These are phyloP conservation scores for Alaudala cheleensis DNA, from an alignment of 2,113 vertebrate species.

Conservation along the genomic window DNA sequence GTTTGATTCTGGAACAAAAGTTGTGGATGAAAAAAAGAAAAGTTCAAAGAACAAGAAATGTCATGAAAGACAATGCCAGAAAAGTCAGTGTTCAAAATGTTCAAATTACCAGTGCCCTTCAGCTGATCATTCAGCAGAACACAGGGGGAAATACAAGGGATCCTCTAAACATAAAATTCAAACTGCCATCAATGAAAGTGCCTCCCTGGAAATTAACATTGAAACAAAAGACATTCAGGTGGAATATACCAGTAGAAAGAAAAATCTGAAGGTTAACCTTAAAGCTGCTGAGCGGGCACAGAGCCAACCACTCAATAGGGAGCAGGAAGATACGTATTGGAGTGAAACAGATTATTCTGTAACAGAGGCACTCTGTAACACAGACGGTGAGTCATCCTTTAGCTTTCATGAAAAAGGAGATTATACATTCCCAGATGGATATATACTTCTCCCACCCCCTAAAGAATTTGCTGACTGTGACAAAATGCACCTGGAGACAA, in stretches of 20 bases:
- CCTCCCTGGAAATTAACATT: slow-evolving; percentile 65
- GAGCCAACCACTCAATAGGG: background rate
- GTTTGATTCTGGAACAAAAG: slow-evolving; percentile 43
- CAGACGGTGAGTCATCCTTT: slow-evolving; percentile 22
- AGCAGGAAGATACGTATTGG: background rate
- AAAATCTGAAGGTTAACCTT: slow-evolving; percentile 65
- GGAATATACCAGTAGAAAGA: slow-evolving; percentile 39
- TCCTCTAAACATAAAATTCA: background rate
- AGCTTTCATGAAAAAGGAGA: slow-evolving; percentile 31
- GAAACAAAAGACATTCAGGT: slow-evolving; percentile 57
- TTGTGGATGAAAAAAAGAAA: slow-evolving; percentile 53
- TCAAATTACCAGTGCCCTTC: background rate
- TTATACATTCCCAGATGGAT: slow-evolving; percentile 8
- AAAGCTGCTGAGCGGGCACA: slow-evolving; percentile 10
- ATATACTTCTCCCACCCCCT: slow-evolving; percentile 67
- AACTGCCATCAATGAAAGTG: background rate
- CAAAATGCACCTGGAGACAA: slow-evolving; percentile 46
- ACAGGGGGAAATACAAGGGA: background rate
- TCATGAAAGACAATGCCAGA: slow-evolving; percentile 10
- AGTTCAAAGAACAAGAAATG: slow-evolving; percentile 3
- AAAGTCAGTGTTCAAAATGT: slow-evolving; percentile 9
- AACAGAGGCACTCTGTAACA: slow-evolving; percentile 20
- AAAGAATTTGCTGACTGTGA: slow-evolving; percentile 68
- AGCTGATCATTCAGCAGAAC: background rate
- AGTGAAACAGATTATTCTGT: slow-evolving; percentile 48